Conservation (phyloP, 2,888 invertebrate genomes). For the Lasioglossum marginatum region DNA sequence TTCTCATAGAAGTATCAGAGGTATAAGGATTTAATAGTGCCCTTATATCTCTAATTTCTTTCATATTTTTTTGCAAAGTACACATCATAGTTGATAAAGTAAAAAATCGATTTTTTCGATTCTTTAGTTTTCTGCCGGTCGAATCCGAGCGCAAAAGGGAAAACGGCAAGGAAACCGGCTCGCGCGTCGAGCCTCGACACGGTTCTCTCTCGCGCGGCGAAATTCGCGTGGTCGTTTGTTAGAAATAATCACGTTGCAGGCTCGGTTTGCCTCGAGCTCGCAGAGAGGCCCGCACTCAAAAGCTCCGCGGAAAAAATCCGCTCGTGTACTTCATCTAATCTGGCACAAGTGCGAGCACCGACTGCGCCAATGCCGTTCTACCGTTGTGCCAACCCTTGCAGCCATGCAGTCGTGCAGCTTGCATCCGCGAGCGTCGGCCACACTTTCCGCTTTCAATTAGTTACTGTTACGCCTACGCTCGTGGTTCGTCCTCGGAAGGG, state of each 20-base stretch:
- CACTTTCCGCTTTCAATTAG: conserved; percentile 34
- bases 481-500: background rate
- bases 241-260: conserved; percentile 47
- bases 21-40: too few species aligned
- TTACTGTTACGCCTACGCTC: background rate
- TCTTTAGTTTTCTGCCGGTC: background rate
- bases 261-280: conserved; percentile 18
- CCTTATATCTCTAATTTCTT: too few species aligned
- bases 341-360: conserved; percentile 31
- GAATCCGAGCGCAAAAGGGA: background rate
- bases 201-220: conserved; percentile 19
- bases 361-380: conserved; percentile 14
- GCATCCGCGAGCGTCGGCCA: background rate
- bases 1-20: too few species aligned
- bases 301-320: conserved; percentile 10
- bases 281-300: conserved; percentile 3
- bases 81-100: background rate
- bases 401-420: background rate
- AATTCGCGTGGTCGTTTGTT: conserved; percentile 40
- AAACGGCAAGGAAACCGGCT: background rate
- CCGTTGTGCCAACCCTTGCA: background rate
- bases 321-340: conserved; percentile 39
- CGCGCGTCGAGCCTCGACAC: conserved; percentile 17
- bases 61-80: too few species aligned
- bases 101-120: background rate